Conservation (phyloP, 1,140 invertebrate species). For the Parapsyche elsis region DNA sequence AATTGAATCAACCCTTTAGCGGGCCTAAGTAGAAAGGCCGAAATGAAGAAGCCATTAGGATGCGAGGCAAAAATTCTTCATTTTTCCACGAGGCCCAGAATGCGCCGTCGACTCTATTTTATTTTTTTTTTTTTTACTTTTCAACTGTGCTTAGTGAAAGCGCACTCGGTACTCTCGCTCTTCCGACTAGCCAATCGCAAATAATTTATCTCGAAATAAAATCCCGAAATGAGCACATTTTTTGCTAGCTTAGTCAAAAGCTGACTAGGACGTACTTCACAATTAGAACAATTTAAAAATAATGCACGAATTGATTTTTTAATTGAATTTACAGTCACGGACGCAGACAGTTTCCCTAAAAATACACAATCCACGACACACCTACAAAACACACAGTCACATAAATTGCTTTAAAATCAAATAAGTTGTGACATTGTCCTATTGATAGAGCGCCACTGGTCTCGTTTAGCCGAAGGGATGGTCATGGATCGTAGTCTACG, state of each 20-base stretch:
- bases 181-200: not conserved
- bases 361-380: too few species aligned
- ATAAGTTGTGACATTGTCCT: too few species aligned
- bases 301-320: too few species aligned
- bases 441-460: not conserved
- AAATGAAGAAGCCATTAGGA: slow-evolving; percentile 44
- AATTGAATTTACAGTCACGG: too few species aligned
- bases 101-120: not conserved
- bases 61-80: slow-evolving; percentile 8
- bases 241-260: not conserved
- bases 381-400: too few species aligned
- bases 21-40: slow-evolving; percentile 25
- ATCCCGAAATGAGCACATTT: not conserved
- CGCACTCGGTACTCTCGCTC: not conserved
- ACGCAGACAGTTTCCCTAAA: too few species aligned
- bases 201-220: not conserved
- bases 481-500: not conserved
- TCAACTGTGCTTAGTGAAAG: not conserved
- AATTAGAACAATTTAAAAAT: too few species aligned
- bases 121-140: not conserved
- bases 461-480: not conserved
- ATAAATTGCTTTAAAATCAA: too few species aligned
- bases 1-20: slow-evolving; percentile 55
- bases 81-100: slow-evolving; percentile 7
- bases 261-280: too few species aligned